A percentile compares a stretch with the other conserved stretches of the same genome.
These are phyloP conservation scores for Lagenorhynchus albirostris DNA, from an alignment of 2,113 vertebrate genomes.

Conservation along the genomic window DNA sequence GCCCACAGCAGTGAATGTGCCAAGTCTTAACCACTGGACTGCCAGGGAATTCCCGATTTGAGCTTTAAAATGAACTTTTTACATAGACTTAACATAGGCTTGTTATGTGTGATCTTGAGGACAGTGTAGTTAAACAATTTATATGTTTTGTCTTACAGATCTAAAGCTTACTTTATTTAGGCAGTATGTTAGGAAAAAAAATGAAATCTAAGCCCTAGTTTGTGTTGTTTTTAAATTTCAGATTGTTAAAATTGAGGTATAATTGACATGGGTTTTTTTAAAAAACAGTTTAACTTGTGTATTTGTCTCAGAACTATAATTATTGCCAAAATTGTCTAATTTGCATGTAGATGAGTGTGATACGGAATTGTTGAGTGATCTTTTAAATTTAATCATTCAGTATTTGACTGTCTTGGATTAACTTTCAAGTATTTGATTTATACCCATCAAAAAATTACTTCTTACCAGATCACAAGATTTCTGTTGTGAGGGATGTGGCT, in stretches of 20 bases:
- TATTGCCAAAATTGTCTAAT: background rate
- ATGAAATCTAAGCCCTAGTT: background rate
- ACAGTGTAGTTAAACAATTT: background rate
- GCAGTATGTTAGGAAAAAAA: background rate
- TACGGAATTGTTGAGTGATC: background rate
- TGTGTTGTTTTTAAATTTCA: background rate
- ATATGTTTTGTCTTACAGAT: background rate
- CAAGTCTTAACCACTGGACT: too few species aligned
- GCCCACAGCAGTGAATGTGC: too few species aligned
- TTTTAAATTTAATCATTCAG: conserved; percentile 1
- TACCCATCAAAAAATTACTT: conserved; percentile 41
- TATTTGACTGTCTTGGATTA: background rate
- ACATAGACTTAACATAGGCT: background rate
- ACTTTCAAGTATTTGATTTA: background rate
- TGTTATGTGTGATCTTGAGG: conserved; percentile 7
- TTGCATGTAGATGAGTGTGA: background rate
- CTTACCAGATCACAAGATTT: conserved; percentile 93
- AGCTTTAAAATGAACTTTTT: background rate
- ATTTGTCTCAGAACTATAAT: conserved; percentile 29
- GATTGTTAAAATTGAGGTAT: background rate
- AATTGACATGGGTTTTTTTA: background rate
- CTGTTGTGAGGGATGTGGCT: conserved; percentile 93
- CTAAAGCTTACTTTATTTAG: conserved; percentile 24
- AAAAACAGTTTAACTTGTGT: background rate
- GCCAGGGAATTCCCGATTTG: too few species aligned